Conservation (phyloP, 2,888 invertebrate species). For the Laspeyria flexula region DNA sequence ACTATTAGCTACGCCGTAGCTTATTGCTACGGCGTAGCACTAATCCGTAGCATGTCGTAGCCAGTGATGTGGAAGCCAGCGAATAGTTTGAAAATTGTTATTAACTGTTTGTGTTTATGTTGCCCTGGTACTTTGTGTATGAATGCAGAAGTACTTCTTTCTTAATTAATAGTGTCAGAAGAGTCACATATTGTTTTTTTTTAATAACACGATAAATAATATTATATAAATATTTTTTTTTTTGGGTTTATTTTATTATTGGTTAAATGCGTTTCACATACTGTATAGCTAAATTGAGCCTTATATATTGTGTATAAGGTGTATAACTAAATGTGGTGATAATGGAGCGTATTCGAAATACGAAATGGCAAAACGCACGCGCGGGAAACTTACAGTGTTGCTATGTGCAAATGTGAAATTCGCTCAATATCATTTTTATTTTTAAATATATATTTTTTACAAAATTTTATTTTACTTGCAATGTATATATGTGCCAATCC, state of each 20-base stretch:
- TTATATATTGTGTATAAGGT: conserved; percentile 6
- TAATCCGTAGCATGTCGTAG: not conserved
- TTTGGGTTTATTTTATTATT: too few relatives aligned
- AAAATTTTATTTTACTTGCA: too few relatives aligned
- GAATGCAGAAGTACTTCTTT: not conserved
- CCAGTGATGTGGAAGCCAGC: not conserved
- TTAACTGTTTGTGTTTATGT: not conserved
- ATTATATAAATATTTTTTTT: too few relatives aligned
- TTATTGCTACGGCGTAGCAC: not conserved
- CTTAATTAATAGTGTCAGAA: too few relatives aligned
- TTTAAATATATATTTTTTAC: too few relatives aligned
- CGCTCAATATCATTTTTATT: not conserved
- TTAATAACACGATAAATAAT: too few relatives aligned
- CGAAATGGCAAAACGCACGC: conserved; percentile 44
- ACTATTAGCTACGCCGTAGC: not conserved
- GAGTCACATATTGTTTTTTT: too few relatives aligned
- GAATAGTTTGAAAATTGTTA: not conserved
- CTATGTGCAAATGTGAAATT: not conserved
- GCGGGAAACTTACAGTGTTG: conserved; percentile 36
- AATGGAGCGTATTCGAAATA: conserved; percentile 43
- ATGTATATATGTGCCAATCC: too few relatives aligned
- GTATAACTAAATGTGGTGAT: conserved; percentile 12
- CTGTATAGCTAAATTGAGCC: not conserved
- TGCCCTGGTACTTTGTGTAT: not conserved
- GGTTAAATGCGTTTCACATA: too few relatives aligned